Conservation (phyloP, 2,888 invertebrate species). For the Abrostola triplasia region DNA sequence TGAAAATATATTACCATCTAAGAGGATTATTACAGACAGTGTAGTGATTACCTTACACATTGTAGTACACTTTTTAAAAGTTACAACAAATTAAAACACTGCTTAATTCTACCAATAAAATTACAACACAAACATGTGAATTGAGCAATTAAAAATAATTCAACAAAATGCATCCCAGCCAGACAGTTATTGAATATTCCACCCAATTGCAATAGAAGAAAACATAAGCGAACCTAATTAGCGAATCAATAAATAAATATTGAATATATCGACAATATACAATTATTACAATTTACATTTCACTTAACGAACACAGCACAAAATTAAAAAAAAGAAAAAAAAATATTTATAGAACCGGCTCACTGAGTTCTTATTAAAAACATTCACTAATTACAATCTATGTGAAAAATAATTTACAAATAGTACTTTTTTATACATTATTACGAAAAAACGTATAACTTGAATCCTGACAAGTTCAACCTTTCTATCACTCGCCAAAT, state of each 20-base stretch:
- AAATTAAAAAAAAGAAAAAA: constrained; percentile 72
- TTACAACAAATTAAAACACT: constrained; percentile 66
- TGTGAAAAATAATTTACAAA: constrained; percentile 85
- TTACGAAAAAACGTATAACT: constrained; percentile 84
- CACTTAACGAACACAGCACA: constrained; percentile 88
- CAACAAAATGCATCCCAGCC: constrained; percentile 80
- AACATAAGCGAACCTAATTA: constrained; percentile 79
- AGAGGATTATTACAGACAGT: constrained; percentile 36
- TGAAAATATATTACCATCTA: constrained; percentile 47
- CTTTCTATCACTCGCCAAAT: constrained; percentile 72
- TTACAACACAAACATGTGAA: constrained; percentile 77
- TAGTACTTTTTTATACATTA: constrained; percentile 79
- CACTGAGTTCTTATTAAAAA: constrained; percentile 80
- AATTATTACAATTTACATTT: constrained; percentile 87
- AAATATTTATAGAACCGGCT: constrained; percentile 78
- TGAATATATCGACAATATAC: constrained; percentile 86
- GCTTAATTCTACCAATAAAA: constrained; percentile 75
- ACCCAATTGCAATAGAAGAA: constrained; percentile 73
- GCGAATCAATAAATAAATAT: constrained; percentile 88
- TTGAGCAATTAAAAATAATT: constrained; percentile 81
- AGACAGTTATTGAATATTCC: constrained; percentile 75
- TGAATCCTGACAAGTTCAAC: constrained; percentile 81
- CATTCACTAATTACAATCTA: constrained; percentile 83
- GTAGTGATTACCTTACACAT: constrained; percentile 30
- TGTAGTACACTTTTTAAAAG: constrained; percentile 53